Conservation (phyloP, 2,113 vertebrate species). For the Brachyistius frenatus region DNA sequence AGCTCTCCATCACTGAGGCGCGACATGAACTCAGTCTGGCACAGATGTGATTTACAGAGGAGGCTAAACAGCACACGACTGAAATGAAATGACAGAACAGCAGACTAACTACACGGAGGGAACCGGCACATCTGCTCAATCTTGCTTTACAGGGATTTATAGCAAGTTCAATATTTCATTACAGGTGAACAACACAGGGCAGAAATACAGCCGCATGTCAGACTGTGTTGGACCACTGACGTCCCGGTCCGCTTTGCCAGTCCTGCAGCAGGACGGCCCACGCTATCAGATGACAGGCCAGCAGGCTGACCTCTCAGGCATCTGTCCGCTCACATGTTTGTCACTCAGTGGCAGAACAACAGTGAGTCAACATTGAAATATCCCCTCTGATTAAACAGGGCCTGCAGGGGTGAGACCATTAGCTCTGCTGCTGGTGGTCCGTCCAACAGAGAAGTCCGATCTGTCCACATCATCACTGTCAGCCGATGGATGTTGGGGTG, state of each 20-base stretch:
- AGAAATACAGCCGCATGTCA: constrained; percentile 12
- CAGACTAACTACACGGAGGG: constrained; percentile 1
- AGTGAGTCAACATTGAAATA: constrained; percentile 53
- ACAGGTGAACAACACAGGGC: neutral
- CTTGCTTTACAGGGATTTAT: constrained; percentile 13
- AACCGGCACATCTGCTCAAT: constrained; percentile 2
- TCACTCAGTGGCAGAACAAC: constrained; percentile 10
- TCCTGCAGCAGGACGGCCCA: neutral
- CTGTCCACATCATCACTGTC: neutral
- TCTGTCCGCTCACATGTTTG: constrained; percentile 28
- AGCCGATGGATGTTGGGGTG: no score
- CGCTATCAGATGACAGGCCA: constrained; percentile 20
- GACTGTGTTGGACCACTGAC: constrained; percentile 1
- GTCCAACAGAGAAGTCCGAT: neutral
- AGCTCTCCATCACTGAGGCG: constrained; percentile 37
- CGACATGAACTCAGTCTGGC: constrained; percentile 10
- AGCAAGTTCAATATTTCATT: constrained; percentile 41
- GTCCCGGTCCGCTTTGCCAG: neutral
- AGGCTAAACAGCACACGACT: constrained; percentile 15
- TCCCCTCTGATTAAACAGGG: constrained; percentile 31
- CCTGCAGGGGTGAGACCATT: constrained; percentile 8
- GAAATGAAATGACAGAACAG: neutral
- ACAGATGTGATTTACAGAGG: constrained; percentile 32
- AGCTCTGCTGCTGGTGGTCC: neutral
- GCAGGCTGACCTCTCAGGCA: constrained; percentile 5